Conservation (phyloP, 2,797 vertebrate genomes). For the Danio kyathit region DNA sequence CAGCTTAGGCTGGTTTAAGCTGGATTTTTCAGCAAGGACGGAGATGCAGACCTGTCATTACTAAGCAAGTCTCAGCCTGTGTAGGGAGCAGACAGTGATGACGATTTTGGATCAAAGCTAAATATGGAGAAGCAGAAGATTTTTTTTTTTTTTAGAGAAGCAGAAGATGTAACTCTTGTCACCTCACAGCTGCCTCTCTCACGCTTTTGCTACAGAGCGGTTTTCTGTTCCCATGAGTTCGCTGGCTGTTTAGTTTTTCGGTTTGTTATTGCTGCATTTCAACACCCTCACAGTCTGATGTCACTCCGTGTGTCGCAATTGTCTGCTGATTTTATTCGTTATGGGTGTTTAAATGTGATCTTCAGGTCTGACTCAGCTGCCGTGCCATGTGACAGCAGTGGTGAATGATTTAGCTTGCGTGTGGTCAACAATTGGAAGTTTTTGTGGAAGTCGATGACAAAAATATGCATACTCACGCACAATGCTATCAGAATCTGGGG, state of each 20-base stretch:
- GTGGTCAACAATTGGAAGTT: neutral
- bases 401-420: constrained; percentile 17
- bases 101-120: neutral
- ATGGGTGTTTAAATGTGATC: constrained; percentile 11
- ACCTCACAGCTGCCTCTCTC: neutral
- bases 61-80: neutral
- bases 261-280: neutral
- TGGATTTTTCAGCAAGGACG: too few species aligned
- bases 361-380: constrained; percentile 28
- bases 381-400: neutral
- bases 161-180: constrained; percentile 10
- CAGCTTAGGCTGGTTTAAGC: too few species aligned
- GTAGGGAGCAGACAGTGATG: neutral
- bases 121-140: neutral
- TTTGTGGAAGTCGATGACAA: constrained; percentile 2
- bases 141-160: neutral
- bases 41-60: neutral
- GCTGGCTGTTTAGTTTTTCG: neutral
- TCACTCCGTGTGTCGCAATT: neutral
- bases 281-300: neutral
- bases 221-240: neutral
- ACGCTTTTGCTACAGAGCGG: neutral
- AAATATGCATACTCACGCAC: neutral
- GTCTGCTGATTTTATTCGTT: constrained; percentile 21
- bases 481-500: constrained; percentile 13